A percentile compares a stretch with the other conserved stretches of the same genome.
phyloP scores from a whole-genome alignment of 2,888 invertebrate genomes.

The Teleogryllus oceanicus region DNA sequence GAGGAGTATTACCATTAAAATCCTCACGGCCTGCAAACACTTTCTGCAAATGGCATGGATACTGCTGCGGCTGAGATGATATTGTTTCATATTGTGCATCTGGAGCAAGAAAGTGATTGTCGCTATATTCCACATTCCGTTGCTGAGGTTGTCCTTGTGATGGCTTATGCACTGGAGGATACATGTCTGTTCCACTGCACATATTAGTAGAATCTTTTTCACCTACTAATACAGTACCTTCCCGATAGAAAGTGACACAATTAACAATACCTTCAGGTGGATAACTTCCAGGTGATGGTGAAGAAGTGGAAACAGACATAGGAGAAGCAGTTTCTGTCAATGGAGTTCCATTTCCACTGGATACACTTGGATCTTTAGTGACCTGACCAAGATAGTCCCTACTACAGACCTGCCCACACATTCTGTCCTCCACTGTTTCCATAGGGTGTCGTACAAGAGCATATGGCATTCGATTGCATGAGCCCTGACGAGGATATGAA shows the following conservation, averaged over 20 bases:
- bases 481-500: not conserved
- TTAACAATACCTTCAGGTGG: conserved; percentile 28
- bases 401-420: not conserved
- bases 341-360: conserved; percentile 3
- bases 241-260: conserved; percentile 27
- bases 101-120: conserved; percentile 53
- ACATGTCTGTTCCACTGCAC: not conserved
- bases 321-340: conserved; percentile 25
- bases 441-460: not conserved
- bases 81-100: conserved; percentile 64
- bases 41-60: conserved; percentile 24
- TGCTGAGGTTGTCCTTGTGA: conserved; percentile 22
- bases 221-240: not conserved
- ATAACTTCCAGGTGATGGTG: conserved; percentile 28
- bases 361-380: not conserved
- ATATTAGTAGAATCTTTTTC: not conserved
- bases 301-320: conserved; percentile 32
- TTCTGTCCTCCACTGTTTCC: not conserved
- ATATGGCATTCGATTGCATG: not conserved
- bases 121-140: conserved; percentile 18
- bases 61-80: conserved; percentile 45
- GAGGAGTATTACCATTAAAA: conserved; percentile 30
- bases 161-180: not conserved
- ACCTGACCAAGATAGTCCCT: not conserved
- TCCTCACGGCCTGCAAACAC: conserved; percentile 25